Conservation (phyloP, 2,888 invertebrate genomes). For the Orchestes rusci region DNA sequence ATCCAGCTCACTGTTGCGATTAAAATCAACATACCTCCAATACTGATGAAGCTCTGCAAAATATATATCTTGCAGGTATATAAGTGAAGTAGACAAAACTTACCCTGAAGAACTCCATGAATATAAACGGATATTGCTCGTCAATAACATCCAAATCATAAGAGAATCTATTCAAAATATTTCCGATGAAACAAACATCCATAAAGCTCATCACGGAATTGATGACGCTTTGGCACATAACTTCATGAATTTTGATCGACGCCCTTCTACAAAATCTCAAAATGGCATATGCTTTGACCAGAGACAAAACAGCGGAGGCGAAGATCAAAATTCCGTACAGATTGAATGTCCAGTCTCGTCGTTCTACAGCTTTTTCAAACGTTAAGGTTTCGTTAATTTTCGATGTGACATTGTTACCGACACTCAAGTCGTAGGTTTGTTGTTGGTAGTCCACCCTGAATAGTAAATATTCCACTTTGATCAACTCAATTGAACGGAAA, state of each 20-base stretch:
- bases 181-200: slow-evolving; percentile 31
- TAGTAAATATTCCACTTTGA: too few species aligned
- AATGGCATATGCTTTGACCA: slow-evolving; percentile 30
- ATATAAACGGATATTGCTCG: slow-evolving; percentile 30
- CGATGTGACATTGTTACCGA: slow-evolving; percentile 16
- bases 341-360: slow-evolving; percentile 18
- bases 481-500: too few species aligned
- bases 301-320: slow-evolving; percentile 23
- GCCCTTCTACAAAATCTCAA: slow-evolving; percentile 30
- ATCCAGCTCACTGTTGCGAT: slow-evolving; percentile 63
- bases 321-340: slow-evolving; percentile 29
- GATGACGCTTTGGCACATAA: slow-evolving; percentile 27
- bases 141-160: slow-evolving; percentile 30
- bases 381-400: slow-evolving; percentile 18
- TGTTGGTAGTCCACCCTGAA: slow-evolving; percentile 23
- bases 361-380: slow-evolving; percentile 15
- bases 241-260: slow-evolving; percentile 28
- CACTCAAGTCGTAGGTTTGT: slow-evolving; percentile 11
- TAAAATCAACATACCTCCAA: slow-evolving; percentile 64
- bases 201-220: slow-evolving; percentile 27
- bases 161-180: slow-evolving; percentile 31
- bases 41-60: slow-evolving; percentile 29
- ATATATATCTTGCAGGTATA: slow-evolving; percentile 31
- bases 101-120: slow-evolving; percentile 29
- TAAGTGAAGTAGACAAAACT: slow-evolving; percentile 1